Evolutionary conservation across 1,140 invertebrate species (phyloP).

Genomic region (Lamellibrachia luymesi): DNA sequence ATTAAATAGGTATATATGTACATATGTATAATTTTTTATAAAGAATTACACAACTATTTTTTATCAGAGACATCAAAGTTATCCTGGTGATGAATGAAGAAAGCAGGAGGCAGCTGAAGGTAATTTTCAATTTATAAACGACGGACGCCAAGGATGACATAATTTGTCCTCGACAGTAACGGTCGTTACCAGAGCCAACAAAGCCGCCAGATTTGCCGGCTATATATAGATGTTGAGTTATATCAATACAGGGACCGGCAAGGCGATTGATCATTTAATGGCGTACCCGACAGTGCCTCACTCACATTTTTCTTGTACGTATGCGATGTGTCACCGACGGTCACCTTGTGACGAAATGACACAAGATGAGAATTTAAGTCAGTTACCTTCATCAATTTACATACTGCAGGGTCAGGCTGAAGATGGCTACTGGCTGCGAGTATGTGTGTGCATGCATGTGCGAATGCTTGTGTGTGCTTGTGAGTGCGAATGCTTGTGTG

Average conservation of each 20-base stretch:
- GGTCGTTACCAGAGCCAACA: not conserved
- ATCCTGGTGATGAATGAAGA: not conserved
- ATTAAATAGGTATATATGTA: too few species aligned
- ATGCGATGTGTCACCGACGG: not conserved
- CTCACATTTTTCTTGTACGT: not conserved
- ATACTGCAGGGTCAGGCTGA: not conserved
- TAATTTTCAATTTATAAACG: not conserved
- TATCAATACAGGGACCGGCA: not conserved
- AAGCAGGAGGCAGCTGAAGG: not conserved
- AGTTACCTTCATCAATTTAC: not conserved
- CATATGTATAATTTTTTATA: too few species aligned
- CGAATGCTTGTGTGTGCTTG: not conserved
- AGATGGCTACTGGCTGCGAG: not conserved
- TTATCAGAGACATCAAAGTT: not conserved
- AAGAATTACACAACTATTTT: too few species aligned
- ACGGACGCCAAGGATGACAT: not conserved
- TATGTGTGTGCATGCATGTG: not conserved
- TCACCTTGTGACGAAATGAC: not conserved
- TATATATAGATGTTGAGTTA: not conserved
- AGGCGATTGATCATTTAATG: not conserved
- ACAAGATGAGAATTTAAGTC: not conserved
- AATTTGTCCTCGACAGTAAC: not conserved
- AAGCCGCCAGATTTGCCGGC: not conserved
- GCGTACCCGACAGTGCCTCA: not conserved
- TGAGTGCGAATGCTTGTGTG: not conserved